Percentiles rank a stretch among this genome's conserved stretches.
Evolutionary conservation across 2,888 invertebrate species (phyloP).

Genomic region (Drosophila mettleri): DNA sequence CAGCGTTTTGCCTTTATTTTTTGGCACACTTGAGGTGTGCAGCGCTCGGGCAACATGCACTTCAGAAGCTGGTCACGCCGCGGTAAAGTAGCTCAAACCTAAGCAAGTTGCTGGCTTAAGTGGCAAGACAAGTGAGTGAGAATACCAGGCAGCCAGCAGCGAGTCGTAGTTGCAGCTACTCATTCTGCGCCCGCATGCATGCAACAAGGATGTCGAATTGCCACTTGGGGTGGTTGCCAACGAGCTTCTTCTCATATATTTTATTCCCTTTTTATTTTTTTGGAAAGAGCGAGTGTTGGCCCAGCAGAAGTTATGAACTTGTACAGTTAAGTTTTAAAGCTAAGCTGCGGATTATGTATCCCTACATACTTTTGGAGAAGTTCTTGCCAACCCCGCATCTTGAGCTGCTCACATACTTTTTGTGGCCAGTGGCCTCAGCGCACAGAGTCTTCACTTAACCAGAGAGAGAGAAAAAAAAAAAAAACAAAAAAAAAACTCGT

Average conservation of each 20-base stretch:
- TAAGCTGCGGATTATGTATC: constrained; percentile 76
- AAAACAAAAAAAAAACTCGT: neutral
- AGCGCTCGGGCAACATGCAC: constrained; percentile 17
- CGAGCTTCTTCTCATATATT: constrained; percentile 18
- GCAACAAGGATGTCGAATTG: constrained; percentile 50
- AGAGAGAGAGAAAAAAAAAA: neutral
- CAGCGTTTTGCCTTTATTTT: constrained; percentile 12
- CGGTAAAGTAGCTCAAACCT: constrained; percentile 32
- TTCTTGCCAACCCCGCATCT: constrained; percentile 32
- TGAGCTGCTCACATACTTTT: constrained; percentile 28
- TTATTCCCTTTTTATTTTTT: constrained; percentile 22
- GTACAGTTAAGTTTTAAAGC: constrained; percentile 79
- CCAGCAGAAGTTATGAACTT: constrained; percentile 75
- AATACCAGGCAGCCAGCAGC: constrained; percentile 24
- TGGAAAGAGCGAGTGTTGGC: neutral
- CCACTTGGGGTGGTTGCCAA: constrained; percentile 52
- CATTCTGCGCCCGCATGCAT: constrained; percentile 47
- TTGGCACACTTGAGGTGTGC: constrained; percentile 20
- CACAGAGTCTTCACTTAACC: constrained; percentile 13
- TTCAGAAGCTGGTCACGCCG: constrained; percentile 33
- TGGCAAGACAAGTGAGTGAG: constrained; percentile 49
- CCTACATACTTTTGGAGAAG: constrained; percentile 72
- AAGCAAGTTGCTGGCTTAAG: constrained; percentile 60
- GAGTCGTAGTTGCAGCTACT: constrained; percentile 28
- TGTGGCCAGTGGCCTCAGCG: constrained; percentile 36